A percentile compares a stretch with the other conserved stretches of the same genome.
phyloP scores from a whole-genome alignment of 1,140 invertebrate genomes.

The Muscidifurax raptorellus region DNA sequence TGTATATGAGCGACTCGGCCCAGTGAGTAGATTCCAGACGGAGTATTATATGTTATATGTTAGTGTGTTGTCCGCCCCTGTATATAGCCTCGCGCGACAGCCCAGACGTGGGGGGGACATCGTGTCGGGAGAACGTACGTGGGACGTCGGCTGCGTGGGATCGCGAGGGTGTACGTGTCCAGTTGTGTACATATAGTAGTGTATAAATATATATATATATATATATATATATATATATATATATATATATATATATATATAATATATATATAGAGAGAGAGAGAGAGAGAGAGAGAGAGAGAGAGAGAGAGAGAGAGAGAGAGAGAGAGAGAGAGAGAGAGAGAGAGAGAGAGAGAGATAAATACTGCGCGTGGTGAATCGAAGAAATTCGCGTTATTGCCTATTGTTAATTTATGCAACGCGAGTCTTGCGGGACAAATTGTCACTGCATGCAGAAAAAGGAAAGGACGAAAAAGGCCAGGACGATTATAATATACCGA shows the following conservation, averaged over 20 bases:
- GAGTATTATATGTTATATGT: too few species aligned
- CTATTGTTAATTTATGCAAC: neutral
- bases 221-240: too few species aligned
- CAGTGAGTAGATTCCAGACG: slow-evolving; percentile 30
- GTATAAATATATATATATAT: too few species aligned
- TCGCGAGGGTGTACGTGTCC: slow-evolving; percentile 45
- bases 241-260: too few species aligned
- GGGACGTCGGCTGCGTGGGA: slow-evolving; percentile 68
- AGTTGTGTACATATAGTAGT: neutral
- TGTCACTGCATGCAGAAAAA: slow-evolving; percentile 55
- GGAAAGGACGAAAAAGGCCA: slow-evolving; percentile 63
- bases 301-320: too few species aligned
- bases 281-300: too few species aligned
- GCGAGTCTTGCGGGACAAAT: slow-evolving; percentile 25
- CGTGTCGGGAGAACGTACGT: slow-evolving; percentile 63
- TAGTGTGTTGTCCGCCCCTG: slow-evolving; percentile 43
- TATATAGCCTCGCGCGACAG: neutral
- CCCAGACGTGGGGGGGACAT: slow-evolving; percentile 48
- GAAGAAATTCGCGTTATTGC: neutral
- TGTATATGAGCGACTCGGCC: neutral
- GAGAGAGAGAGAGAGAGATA: neutral
- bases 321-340: too few species aligned
- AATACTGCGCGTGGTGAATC: neutral
- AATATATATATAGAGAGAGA: too few species aligned
- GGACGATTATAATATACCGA: slow-evolving; percentile 67